Conservation (phyloP, 2,113 vertebrate species). For the Leptobrachium ailaonicum region DNA sequence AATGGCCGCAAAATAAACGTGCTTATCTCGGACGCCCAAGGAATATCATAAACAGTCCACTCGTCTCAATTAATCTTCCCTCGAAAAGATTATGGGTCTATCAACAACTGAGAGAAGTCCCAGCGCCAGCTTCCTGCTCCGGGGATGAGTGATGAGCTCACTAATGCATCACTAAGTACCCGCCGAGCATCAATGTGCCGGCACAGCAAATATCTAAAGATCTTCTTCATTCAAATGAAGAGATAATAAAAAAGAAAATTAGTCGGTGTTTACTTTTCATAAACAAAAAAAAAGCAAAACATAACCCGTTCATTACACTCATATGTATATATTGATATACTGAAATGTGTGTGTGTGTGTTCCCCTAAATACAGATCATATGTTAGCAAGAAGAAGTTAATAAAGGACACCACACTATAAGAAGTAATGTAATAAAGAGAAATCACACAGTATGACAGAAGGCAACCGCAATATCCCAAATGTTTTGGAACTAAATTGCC, state of each 20-base stretch:
- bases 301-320: no score
- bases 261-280: slow-evolving; percentile 4
- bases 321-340: no score
- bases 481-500: no score
- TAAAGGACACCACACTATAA: no score
- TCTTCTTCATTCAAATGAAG: no score
- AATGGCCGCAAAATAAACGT: slow-evolving; percentile 44
- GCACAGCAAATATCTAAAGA: slow-evolving; percentile 19
- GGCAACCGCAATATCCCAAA: no score
- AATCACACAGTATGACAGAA: no score
- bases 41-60: slow-evolving; percentile 46
- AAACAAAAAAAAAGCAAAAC: background rate
- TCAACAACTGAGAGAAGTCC: slow-evolving; percentile 42
- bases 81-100: slow-evolving; percentile 38
- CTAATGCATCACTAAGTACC: slow-evolving; percentile 42
- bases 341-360: no score
- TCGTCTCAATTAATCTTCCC: slow-evolving; percentile 42
- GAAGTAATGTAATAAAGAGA: no score
- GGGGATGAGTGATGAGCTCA: slow-evolving; percentile 42
- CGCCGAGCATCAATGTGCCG: slow-evolving; percentile 20
- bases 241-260: background rate
- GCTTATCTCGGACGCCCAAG: slow-evolving; percentile 37
- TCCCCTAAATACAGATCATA: no score
- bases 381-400: no score
- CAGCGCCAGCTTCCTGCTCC: slow-evolving; percentile 33